A percentile compares a stretch with the other conserved stretches of the same genome.
phyloP scores from a whole-genome alignment of 2,113 vertebrate genomes.

The Acrocephalus arundinaceus region DNA sequence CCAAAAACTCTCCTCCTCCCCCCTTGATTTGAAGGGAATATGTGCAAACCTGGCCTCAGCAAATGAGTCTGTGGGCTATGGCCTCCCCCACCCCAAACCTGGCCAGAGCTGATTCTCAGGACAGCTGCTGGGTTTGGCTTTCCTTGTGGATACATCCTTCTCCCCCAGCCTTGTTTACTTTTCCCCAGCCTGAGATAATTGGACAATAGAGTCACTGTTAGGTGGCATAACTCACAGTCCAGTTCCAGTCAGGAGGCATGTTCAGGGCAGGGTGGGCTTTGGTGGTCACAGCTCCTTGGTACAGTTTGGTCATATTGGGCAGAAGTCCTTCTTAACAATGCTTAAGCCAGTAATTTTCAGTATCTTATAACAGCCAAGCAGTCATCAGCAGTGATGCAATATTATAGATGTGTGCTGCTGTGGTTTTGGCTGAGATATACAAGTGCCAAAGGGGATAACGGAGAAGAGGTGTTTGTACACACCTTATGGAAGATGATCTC shows the following conservation, averaged over 20 bases:
- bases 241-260: not conserved
- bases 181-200: not conserved
- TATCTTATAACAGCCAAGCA: not conserved
- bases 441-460: not conserved
- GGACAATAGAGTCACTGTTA: not conserved
- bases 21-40: not conserved
- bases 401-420: not conserved
- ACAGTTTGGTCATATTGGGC: not conserved
- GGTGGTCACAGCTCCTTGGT: not conserved
- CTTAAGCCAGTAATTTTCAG: not conserved
- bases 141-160: not conserved
- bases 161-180: not conserved
- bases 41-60: not conserved
- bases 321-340: not conserved
- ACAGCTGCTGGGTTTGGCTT: not conserved
- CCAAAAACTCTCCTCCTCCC: not conserved
- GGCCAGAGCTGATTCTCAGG: not conserved
- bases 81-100: accelerated
- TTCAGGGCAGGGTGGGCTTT: not conserved
- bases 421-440: not conserved
- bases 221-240: no score
- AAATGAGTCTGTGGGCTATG: not conserved
- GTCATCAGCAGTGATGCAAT: not conserved
- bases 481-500: not conserved
- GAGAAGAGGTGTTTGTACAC: not conserved